Evolutionary conservation across 35 echinoderm and acorn worm species (phyloP).

Genomic region (Acanthaster planci): DNA sequence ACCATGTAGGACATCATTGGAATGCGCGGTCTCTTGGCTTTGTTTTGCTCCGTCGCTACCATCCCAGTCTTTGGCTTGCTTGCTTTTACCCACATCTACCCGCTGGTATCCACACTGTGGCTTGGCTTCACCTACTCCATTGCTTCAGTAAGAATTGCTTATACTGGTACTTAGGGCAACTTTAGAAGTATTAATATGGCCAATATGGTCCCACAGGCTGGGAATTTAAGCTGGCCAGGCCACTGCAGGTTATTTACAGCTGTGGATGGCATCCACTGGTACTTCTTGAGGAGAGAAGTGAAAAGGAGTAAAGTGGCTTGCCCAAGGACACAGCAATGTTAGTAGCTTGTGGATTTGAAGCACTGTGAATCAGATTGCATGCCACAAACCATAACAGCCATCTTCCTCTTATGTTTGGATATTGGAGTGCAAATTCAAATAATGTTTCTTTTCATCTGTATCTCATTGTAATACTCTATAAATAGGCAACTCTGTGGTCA

Average conservation of each 20-base stretch:
- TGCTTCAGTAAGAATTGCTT: constrained; percentile 73
- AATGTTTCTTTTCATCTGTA: not conserved
- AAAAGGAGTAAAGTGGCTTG: not conserved
- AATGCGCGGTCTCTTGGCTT: constrained; percentile 66
- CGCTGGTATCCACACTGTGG: constrained; percentile 73
- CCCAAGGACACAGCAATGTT: not conserved
- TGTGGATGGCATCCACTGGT: not conserved
- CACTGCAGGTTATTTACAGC: not conserved
- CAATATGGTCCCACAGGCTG: too few species aligned
- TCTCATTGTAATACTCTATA: too few species aligned
- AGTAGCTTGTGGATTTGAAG: not conserved
- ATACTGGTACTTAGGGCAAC: too few species aligned
- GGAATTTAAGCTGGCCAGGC: not conserved
- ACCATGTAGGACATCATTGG: constrained; percentile 61
- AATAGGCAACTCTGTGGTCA: constrained; percentile 77
- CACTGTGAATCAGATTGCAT: not conserved
- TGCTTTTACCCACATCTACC: constrained; percentile 58
- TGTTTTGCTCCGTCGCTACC: constrained; percentile 54
- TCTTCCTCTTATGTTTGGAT: not conserved
- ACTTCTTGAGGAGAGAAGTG: not conserved
- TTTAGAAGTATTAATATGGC: too few species aligned
- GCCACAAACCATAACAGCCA: not conserved
- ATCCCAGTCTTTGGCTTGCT: constrained; percentile 82
- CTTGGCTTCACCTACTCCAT: constrained; percentile 79
- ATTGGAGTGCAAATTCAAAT: not conserved